phyloP scores from a whole-genome alignment of 1,140 invertebrate species.

The Melipona quadrifasciata region DNA sequence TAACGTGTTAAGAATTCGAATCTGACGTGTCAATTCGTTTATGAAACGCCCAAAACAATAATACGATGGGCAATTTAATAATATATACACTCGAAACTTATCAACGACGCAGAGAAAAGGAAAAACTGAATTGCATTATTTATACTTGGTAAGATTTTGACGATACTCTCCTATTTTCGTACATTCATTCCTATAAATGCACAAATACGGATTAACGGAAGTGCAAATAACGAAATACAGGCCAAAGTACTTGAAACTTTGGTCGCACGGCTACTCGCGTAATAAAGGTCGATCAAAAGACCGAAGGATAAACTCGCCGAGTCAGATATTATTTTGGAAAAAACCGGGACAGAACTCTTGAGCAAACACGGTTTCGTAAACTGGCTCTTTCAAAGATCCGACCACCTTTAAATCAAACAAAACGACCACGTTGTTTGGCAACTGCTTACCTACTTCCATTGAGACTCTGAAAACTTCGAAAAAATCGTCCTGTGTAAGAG shows the following conservation, averaged over 20 bases:
- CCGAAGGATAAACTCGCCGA: neutral
- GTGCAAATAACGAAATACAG: neutral
- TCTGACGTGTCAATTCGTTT: no score
- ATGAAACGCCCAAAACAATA: no score
- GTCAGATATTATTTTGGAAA: conserved; percentile 26
- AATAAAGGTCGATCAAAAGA: conserved; percentile 12
- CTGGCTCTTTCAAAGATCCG: conserved; percentile 19
- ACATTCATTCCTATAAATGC: no score
- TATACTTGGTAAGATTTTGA: no score
- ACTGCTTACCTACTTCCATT: conserved; percentile 20
- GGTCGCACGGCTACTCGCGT: no score
- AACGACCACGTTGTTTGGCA: conserved; percentile 28
- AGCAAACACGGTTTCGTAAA: conserved; percentile 30
- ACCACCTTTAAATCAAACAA: conserved; percentile 28
- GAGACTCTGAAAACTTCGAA: conserved; percentile 21
- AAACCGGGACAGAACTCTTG: conserved; percentile 33
- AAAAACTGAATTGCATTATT: no score
- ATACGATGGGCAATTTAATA: no score
- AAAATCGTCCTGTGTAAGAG: neutral
- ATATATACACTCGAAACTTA: no score
- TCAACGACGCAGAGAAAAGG: no score
- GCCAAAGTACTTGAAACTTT: neutral
- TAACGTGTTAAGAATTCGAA: no score
- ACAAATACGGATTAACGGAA: neutral
- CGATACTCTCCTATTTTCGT: no score